These are phyloP conservation scores for Drosophila sturtevanti DNA, from an alignment of 1,140 invertebrate genomes.

Conservation along the genomic window DNA sequence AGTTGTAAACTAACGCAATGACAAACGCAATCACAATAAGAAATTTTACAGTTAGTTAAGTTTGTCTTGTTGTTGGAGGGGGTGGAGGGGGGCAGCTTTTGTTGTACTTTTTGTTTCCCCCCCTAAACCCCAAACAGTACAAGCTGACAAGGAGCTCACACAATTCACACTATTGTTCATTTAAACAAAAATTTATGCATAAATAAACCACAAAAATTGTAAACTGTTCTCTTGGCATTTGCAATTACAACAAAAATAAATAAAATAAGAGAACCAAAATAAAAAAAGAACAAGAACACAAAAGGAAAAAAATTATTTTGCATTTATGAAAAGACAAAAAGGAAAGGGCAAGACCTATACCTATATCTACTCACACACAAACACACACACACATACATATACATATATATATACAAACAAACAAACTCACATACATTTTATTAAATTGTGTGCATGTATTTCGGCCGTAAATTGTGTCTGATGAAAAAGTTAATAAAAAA, in stretches of 20 bases:
- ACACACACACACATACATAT: neutral
- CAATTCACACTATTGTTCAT: constrained; percentile 19
- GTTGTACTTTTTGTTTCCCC: constrained; percentile 38
- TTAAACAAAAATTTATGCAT: constrained; percentile 65
- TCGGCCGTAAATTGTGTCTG: constrained; percentile 62
- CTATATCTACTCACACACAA: neutral
- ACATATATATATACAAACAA: neutral
- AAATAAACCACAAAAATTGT: constrained; percentile 48
- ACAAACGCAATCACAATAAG: constrained; percentile 81
- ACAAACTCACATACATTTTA: neutral
- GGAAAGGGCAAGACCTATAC: neutral
- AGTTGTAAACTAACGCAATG: constrained; percentile 81
- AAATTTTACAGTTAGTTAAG: constrained; percentile 81
- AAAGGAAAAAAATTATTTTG: neutral
- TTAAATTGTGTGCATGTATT: constrained; percentile 13
- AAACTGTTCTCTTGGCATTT: constrained; percentile 8
- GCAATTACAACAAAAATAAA: constrained; percentile 41
- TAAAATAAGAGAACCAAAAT: no score
- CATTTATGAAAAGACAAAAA: neutral
- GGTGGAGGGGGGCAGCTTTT: no score
- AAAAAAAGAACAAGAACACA: no score
- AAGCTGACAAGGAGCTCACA: neutral
- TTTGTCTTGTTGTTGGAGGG: constrained; percentile 78
- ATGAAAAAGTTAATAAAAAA: constrained; percentile 74
- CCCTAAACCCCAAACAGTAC: neutral